These are phyloP conservation scores for Agapornis canus DNA, from an alignment of 2,797 vertebrate species.

Conservation along the genomic window DNA sequence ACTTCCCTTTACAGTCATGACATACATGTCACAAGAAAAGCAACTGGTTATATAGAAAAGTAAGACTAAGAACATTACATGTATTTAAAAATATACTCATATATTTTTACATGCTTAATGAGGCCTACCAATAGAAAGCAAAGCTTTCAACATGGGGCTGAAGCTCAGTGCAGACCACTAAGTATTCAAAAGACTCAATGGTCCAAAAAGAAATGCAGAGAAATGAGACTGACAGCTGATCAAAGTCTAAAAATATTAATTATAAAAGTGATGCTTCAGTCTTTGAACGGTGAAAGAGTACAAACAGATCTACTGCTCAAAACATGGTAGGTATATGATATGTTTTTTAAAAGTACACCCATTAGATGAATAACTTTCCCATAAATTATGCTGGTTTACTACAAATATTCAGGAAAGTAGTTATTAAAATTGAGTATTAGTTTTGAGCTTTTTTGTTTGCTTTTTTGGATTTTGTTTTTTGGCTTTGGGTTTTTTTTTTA, in stretches of 20 bases:
- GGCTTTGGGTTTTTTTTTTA: background rate
- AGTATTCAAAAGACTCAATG: background rate
- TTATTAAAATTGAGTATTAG: background rate
- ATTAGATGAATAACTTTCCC: background rate
- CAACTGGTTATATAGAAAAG: background rate
- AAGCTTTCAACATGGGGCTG: background rate
- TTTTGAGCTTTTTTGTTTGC: fast-evolving
- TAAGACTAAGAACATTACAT: background rate
- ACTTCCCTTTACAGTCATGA: background rate
- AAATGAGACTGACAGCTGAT: background rate
- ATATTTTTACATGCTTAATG: background rate
- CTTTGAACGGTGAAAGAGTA: background rate
- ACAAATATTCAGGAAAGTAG: background rate
- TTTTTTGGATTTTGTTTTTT: background rate
- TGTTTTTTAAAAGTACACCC: background rate
- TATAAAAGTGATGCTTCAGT: background rate
- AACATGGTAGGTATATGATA: background rate
- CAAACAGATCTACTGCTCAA: background rate
- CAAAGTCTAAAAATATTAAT: background rate
- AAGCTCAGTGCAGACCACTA: background rate
- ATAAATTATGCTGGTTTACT: background rate
- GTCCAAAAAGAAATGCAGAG: background rate
- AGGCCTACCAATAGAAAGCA: background rate
- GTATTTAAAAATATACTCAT: background rate
- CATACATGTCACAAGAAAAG: background rate